Base-by-base conservation (phyloP, 2,113 vertebrate genomes). In the Muscicapa adusta region DNA sequence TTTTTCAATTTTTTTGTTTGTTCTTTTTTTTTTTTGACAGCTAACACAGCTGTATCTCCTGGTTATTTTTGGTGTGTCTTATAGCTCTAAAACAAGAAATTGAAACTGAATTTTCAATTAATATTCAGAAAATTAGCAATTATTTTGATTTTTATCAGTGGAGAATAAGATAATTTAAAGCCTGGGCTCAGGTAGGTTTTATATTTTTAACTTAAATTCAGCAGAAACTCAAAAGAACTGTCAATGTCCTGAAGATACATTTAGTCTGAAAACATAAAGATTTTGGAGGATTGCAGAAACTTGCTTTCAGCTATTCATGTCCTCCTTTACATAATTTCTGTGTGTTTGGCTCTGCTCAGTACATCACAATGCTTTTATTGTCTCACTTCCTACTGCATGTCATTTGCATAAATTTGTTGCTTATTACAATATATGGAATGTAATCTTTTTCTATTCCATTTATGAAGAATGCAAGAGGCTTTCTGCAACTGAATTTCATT, bases 361-460 rank as follows among this genome's bases (percentile, higher is more conserved):
- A 48, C 31, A 78, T 19, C 66, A 97, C 86, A 96, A 83, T 77
- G 86, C 66, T 79, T 54, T 71, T 76, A 78, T 93, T 95, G 92
- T 93, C 80, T 96, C 10, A 1, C 47, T 68, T 92, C 48, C 71
- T 72, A 75, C 56, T 94, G 82, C 12, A 61, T 92, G 28, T 74
- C 12, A 92, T 96, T 94, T 93, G 85, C 94, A 93, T 96, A 91
- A 42, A 70, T 91, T 56, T 74, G 33, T 80, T 92, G 47, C 40
- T 90, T 73, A 74, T 82, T 88, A 91, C 48, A 82, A 12, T 77
- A 77, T 86, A 87, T 57, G 47, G 91, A 90, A 93, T 76, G 84
- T 71, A 74, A 74, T 93, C 10, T 80, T 79, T 84, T 82, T 68
- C 53, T 73, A 0, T 88, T 76, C 53, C 25, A 45, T 88, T 80